Base-by-base conservation (phyloP, 2,113 vertebrate species). In the Thomomys bottae region DNA sequence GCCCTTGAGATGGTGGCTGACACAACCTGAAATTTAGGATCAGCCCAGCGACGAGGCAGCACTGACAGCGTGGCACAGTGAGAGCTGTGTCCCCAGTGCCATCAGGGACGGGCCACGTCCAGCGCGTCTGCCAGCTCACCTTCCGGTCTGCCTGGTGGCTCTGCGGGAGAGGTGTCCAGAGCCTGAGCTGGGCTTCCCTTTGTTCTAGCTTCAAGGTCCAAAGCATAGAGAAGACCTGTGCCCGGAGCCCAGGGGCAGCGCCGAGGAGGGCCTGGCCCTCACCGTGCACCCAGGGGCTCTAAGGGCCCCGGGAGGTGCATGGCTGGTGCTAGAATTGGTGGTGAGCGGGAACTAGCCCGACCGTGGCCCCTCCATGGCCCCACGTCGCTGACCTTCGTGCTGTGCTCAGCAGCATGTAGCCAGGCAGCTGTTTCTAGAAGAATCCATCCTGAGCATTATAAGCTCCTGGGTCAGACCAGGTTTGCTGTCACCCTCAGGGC, bases 381-480 rank as follows among this genome's bases (percentile, higher is more conserved):
- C 30, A 23, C 0, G 42, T 81, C 34, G 28, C 88, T 4, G 61
- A 18, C 30, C 67, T 61, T 64, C 75, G 61, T 82, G 92, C 88
- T 40, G 80, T 61, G 76, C 68, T 87, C 82, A 67, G 78, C 86
- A 77, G 59, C 54, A 38, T 73, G 72, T 10, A 36, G 83, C 32
- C 32, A 54, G 42, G 68, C 83, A 28, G 67, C 87, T 71, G 54
- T 68, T 87, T 92, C 89, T 84, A 70, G 94, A 85, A 94, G 75
- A 38, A 28, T 86, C 64, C 61, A 28, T 57, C 88, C 70, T n/a
- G 42, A 81, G 86, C 92, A 67, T 91, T 66, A 72, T 57, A 2
- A 57, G 63, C 75, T 79, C 23, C 4, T 8, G 34, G 18, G 36
- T 70, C 93, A 85, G 70, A 28, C 32, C 54, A 64, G 88, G 70